These are phyloP conservation scores for Cosmorhoe ocellata DNA, from an alignment of 2,888 invertebrate genomes.

Conservation along the genomic window DNA sequence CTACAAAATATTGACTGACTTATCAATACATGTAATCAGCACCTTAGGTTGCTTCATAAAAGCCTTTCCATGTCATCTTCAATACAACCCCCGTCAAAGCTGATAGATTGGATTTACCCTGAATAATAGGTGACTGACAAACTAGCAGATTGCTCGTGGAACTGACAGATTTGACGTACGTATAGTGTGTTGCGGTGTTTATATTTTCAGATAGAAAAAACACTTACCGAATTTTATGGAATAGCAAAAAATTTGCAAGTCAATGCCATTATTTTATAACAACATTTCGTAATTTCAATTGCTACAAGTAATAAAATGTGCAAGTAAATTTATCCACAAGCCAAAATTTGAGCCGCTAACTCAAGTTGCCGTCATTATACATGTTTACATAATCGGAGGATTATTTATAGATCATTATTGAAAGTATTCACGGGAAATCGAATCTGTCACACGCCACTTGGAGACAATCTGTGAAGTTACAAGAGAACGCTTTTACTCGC, in stretches of 20 bases:
- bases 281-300: no score
- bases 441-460: conserved; percentile 55
- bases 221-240: no score
- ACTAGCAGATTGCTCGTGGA: conserved; percentile 17
- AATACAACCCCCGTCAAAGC: conserved; percentile 70
- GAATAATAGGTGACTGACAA: conserved; percentile 40
- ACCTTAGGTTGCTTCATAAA: conserved; percentile 43
- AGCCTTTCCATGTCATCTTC: conserved; percentile 72
- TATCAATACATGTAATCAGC: conserved; percentile 19
- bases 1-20: conserved; percentile 8
- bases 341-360: background rate
- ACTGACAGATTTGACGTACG: conserved; percentile 14
- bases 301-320: no score
- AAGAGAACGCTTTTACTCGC: conserved; percentile 63
- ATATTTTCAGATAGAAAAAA: background rate
- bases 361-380: background rate
- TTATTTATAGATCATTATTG: conserved; percentile 33
- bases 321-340: no score
- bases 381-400: conserved; percentile 5
- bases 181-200: background rate
- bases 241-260: no score
- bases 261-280: no score
- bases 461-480: conserved; percentile 47
- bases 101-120: conserved; percentile 70
- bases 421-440: conserved; percentile 57